Base-by-base conservation (phyloP, 1,140 invertebrate species). In the Venturia canescens region DNA sequence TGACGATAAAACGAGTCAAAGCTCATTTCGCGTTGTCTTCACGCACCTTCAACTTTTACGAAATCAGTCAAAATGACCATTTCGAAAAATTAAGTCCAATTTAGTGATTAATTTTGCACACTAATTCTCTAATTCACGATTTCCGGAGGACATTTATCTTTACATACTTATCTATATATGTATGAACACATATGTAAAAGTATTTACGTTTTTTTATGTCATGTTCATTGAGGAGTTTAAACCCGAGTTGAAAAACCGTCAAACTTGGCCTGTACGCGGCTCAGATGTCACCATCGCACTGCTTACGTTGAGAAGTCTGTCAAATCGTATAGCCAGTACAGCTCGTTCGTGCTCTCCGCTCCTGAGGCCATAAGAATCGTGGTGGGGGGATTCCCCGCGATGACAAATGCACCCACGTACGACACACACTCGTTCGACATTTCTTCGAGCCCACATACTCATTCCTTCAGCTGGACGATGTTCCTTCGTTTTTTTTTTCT, bases 271-370 rank as follows among this genome's bases (percentile, higher is more conserved):
- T 57, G 53, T 69, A 83, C 81, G 82, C 78, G 38, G 38, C 72
- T 66, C 85, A 84, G 84, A 82, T 86, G 79, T 87, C 85, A 86
- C 84, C 82, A 82, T 80, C 44, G 77, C 69, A 85, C 85, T 87
- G 86, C 80, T 84, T 57, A 82, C 81, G 13, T 44, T 72, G 78
- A 74, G 81, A 81, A 83, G 84, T 84, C 83, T 86, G 80, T 87
- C 83, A 86, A 85, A 83, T 78, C 76, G 80, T 71, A 57, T 9
- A 44, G 38, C 38, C 38, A 44, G 38, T 11, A 44, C 38, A 44
- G 38, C 7, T 44, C 38, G 38, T 4, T 44, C 38, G 38, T 44
- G 38, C 5, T 44, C 38, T 44, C 38, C 38, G 80, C 72, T 53
- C 71, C 83, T 75, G 72, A 63, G 76, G 71, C 79, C 74, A 83